phyloP scores from a whole-genome alignment of 1,140 invertebrate genomes.

The Lethrus apterus region DNA sequence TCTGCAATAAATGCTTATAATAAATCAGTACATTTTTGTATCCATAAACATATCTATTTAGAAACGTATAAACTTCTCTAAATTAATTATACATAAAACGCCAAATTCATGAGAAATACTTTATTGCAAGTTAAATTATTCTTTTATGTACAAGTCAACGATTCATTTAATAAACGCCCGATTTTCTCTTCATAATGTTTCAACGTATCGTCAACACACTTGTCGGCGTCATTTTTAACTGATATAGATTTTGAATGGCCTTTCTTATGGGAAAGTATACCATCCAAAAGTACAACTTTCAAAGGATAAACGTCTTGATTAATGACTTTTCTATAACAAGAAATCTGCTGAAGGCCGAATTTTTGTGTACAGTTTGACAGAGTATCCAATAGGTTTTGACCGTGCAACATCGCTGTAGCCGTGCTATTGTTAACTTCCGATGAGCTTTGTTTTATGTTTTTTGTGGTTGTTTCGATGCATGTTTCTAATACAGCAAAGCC shows the following conservation, averaged over 20 bases:
- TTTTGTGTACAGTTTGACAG: slow-evolving; percentile 26
- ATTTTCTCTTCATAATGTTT: slow-evolving; percentile 18
- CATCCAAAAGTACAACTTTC: slow-evolving; percentile 23
- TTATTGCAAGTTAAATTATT: too few relatives aligned
- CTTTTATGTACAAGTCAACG: slow-evolving; percentile 3
- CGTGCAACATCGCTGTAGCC: slow-evolving; percentile 18
- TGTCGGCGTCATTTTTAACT: slow-evolving; percentile 18
- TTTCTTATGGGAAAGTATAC: slow-evolving; percentile 21
- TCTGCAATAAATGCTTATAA: too few relatives aligned
- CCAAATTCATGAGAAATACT: too few relatives aligned
- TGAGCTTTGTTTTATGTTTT: slow-evolving; percentile 11
- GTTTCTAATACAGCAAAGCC: slow-evolving; percentile 15
- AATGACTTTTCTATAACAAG: slow-evolving; percentile 33
- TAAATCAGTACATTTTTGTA: too few relatives aligned
- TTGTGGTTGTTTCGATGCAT: slow-evolving; percentile 8
- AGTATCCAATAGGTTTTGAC: slow-evolving; percentile 26
- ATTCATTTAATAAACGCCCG: slow-evolving; percentile 14
- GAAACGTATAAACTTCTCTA: too few relatives aligned
- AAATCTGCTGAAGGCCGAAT: slow-evolving; percentile 20
- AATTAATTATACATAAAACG: too few relatives aligned
- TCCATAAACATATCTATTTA: too few relatives aligned
- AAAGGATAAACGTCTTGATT: slow-evolving; percentile 25
- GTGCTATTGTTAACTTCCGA: slow-evolving; percentile 17
- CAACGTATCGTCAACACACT: slow-evolving; percentile 23
- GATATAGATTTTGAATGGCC: slow-evolving; percentile 23